Conservation (phyloP, 2,888 invertebrate genomes). For the Synergus gifuensis region DNA sequence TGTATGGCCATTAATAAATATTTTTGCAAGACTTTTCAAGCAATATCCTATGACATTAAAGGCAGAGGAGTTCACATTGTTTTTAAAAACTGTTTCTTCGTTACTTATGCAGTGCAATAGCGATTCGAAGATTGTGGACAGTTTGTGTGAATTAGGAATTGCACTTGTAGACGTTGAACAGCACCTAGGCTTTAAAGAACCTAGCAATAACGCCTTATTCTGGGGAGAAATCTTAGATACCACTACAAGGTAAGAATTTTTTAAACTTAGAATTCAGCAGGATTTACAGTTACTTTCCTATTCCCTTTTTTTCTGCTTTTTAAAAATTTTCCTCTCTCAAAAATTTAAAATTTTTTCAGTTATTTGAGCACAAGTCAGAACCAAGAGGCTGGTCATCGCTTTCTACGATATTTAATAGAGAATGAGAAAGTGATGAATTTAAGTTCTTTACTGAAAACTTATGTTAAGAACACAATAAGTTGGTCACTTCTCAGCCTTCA, state of each 20-base stretch:
- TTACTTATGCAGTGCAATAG: constrained; percentile 66
- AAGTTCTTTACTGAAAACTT: constrained; percentile 74
- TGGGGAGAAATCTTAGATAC: constrained; percentile 77
- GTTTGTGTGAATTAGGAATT: constrained; percentile 70
- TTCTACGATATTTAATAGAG: constrained; percentile 76
- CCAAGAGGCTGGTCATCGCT: constrained; percentile 70
- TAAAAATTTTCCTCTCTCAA: no score
- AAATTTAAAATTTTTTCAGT: constrained; percentile 67
- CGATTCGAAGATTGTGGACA: constrained; percentile 69
- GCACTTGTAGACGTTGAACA: constrained; percentile 70
- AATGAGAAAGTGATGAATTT: constrained; percentile 69
- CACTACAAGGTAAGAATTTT: constrained; percentile 71
- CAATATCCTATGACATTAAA: constrained; percentile 76
- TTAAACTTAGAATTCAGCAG: no score
- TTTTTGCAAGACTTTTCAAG: constrained; percentile 73
- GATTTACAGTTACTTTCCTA: no score
- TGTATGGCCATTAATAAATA: constrained; percentile 77
- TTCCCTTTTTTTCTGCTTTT: no score
- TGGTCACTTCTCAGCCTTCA: constrained; percentile 73
- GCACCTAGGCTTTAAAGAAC: constrained; percentile 35
- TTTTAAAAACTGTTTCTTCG: constrained; percentile 75
- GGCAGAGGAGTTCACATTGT: constrained; percentile 68
- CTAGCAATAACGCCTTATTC: constrained; percentile 58
- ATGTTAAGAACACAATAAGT: constrained; percentile 74
- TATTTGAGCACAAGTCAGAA: constrained; percentile 65